Conservation (phyloP, 2,797 vertebrate species). For the Picus viridis region DNA sequence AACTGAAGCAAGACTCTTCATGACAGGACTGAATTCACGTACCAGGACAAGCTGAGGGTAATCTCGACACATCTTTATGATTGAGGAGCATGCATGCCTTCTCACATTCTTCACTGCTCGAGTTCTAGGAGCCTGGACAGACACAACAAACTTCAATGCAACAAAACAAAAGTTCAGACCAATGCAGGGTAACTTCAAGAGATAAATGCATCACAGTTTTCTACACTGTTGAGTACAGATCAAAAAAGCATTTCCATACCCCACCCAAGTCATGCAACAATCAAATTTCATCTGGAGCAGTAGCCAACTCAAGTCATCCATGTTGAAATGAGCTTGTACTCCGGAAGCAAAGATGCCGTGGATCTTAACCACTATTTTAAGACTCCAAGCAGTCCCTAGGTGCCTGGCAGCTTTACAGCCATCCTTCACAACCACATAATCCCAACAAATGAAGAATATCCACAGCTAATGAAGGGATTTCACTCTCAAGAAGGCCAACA, state of each 20-base stretch:
- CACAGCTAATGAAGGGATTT: background rate
- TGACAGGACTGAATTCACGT: slow-evolving; percentile 12
- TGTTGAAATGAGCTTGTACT: background rate
- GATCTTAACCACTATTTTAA: background rate
- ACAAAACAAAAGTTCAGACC: slow-evolving; percentile 46
- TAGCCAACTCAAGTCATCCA: background rate
- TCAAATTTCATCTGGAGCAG: background rate
- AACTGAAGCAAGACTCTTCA: background rate
- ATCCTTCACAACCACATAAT: background rate
- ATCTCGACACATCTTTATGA: slow-evolving; percentile 96
- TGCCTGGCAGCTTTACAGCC: background rate
- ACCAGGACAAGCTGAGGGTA: slow-evolving; percentile 92
- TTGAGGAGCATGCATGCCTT: slow-evolving; percentile 92
- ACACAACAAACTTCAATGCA: slow-evolving; percentile 51
- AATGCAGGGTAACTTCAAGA: slow-evolving; percentile 18
- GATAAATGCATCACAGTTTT: background rate
- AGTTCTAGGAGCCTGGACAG: slow-evolving; percentile 87
- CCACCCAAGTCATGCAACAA: background rate
- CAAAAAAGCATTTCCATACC: background rate
- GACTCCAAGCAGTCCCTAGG: background rate
- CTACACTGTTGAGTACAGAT: background rate
- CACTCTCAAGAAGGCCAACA: background rate
- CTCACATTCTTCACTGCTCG: slow-evolving; percentile 93
- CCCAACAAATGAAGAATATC: background rate
- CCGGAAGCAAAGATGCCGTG: background rate